Evolutionary conservation across 1,140 invertebrate species (phyloP).

Genomic region (Phenacoccus solenopsis): DNA sequence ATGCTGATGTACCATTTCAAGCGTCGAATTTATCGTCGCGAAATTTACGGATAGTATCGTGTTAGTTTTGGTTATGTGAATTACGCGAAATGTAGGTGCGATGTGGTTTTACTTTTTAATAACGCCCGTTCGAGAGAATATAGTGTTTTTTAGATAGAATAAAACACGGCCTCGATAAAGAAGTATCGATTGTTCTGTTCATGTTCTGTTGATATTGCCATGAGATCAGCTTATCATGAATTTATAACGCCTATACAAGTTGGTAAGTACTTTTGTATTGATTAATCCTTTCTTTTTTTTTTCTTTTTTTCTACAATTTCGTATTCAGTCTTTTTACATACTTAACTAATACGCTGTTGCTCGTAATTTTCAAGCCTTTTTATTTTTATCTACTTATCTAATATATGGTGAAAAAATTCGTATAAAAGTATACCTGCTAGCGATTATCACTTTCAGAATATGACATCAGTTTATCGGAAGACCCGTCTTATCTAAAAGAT

Average conservation of each 20-base stretch:
- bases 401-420: too few species aligned
- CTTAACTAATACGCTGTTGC: too few species aligned
- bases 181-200: slow-evolving; percentile 10
- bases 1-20: not conserved
- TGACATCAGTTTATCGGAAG: slow-evolving; percentile 5
- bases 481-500: slow-evolving; percentile 1
- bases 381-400: too few species aligned
- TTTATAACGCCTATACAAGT: slow-evolving; percentile 14
- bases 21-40: not conserved
- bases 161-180: slow-evolving; percentile 10
- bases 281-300: too few species aligned
- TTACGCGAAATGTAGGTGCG: not conserved
- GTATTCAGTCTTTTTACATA: too few species aligned
- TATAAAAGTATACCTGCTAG: too few species aligned
- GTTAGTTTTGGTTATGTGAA: not conserved
- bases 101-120: not conserved
- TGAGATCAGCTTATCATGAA: slow-evolving; percentile 12
- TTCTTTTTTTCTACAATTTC: too few species aligned
- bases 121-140: not conserved
- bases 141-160: not conserved
- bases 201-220: slow-evolving; percentile 11
- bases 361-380: too few species aligned
- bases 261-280: slow-evolving; percentile 6
- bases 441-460: slow-evolving; percentile 1
- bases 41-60: not conserved